phyloP scores from a whole-genome alignment of 2,113 vertebrate species.

The Osmerus mordax region DNA sequence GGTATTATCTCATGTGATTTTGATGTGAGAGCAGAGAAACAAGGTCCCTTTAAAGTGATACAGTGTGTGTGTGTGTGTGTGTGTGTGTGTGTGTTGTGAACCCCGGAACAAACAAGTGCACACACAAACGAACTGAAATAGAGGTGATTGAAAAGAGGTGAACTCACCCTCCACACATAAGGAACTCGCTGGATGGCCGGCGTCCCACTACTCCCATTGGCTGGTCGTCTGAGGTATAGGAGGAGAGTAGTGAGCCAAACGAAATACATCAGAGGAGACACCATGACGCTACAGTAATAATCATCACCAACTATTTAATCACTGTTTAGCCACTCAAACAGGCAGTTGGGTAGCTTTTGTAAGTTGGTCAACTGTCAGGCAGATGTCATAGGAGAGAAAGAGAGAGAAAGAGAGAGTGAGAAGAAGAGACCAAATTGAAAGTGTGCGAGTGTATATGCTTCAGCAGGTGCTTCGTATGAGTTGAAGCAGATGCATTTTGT shows the following conservation, averaged over 20 bases:
- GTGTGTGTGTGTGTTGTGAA: background rate
- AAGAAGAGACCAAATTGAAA: no score
- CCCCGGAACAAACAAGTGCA: no score
- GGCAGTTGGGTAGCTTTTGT: background rate
- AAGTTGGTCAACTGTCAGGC: background rate
- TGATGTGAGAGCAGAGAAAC: background rate
- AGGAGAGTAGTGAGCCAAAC: constrained; percentile 7
- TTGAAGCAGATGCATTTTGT: constrained; percentile 19
- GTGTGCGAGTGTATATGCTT: constrained; percentile 10
- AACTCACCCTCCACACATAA: constrained; percentile 91
- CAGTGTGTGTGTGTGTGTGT: background rate
- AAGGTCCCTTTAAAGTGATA: background rate
- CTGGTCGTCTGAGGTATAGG: constrained; percentile 77
- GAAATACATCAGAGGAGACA: background rate
- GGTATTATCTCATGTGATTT: background rate
- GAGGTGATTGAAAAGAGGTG: no score
- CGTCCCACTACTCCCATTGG: constrained; percentile 76
- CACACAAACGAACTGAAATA: no score
- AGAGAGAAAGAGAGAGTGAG: background rate
- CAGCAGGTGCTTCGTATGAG: constrained; percentile 17
- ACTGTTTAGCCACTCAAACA: background rate
- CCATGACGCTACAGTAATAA: background rate
- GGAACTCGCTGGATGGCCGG: constrained; percentile 86
- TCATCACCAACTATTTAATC: background rate
- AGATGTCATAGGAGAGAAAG: background rate